These are phyloP conservation scores for Syngnathoides biaculeatus DNA, from an alignment of 2,113 vertebrate species.

Conservation along the genomic window DNA sequence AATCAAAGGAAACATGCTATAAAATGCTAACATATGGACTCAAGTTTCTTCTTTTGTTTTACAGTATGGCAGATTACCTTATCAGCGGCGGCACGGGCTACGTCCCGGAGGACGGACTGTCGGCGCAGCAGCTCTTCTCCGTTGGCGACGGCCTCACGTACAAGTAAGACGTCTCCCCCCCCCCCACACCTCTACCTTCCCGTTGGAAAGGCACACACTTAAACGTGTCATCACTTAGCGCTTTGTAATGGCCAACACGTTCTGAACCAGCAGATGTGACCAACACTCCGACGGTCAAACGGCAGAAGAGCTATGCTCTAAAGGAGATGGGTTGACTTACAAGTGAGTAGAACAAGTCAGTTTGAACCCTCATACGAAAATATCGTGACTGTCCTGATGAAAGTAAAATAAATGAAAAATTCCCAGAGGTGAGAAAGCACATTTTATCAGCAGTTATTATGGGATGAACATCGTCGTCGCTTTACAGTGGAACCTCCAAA, in stretches of 20 bases:
- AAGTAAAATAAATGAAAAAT: slow-evolving; percentile 8
- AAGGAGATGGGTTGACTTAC: slow-evolving; percentile 80
- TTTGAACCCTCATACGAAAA: slow-evolving; percentile 31
- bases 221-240: slow-evolving; percentile 27
- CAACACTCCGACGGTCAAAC: slow-evolving; percentile 76
- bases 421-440: slow-evolving; percentile 5
- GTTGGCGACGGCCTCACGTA: slow-evolving; percentile 87
- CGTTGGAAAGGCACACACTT: background rate
- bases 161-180: slow-evolving; percentile 76
- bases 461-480: slow-evolving; percentile 10
- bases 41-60: slow-evolving; percentile 19
- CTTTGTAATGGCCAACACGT: slow-evolving; percentile 74
- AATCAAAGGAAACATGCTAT: too few species aligned
- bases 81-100: slow-evolving; percentile 90
- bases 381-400: background rate
- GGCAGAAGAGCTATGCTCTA: slow-evolving; percentile 79
- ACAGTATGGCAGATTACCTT: slow-evolving; percentile 89
- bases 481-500: slow-evolving; percentile 2
- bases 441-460: background rate
- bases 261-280: slow-evolving; percentile 79
- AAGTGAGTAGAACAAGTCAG: slow-evolving; percentile 76
- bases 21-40: background rate
- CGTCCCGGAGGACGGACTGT: slow-evolving; percentile 85
- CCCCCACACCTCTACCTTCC: background rate
- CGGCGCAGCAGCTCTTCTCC: slow-evolving; percentile 89